A percentile compares a stretch with the other conserved stretches of the same genome.
These are phyloP conservation scores for Ammodytes marinus DNA, from an alignment of 2,113 vertebrate species.

Conservation along the genomic window DNA sequence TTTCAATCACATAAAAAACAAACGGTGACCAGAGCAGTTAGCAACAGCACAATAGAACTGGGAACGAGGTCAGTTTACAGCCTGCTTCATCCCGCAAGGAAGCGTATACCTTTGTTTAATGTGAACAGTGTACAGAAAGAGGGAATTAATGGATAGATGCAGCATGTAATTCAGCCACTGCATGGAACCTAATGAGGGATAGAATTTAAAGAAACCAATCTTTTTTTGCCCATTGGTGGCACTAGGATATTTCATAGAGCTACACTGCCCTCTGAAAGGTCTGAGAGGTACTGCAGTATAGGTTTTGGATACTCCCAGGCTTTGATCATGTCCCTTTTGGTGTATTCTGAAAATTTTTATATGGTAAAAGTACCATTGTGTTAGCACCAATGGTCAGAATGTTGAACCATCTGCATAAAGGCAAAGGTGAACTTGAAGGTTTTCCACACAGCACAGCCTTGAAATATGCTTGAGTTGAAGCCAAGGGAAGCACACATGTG, in stretches of 20 bases:
- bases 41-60: conserved; percentile 42
- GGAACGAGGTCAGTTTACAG: conserved; percentile 69
- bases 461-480: conserved; percentile 50
- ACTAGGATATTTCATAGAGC: conserved; percentile 62
- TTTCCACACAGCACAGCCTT: conserved; percentile 42
- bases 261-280: conserved; percentile 83
- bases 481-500: conserved; percentile 75
- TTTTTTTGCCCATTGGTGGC: conserved; percentile 34
- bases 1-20: conserved; percentile 56
- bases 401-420: conserved; percentile 33
- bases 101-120: conserved; percentile 72
- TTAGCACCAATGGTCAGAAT: conserved; percentile 6
- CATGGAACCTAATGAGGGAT: conserved; percentile 81
- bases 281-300: conserved; percentile 73
- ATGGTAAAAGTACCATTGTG: conserved; percentile 9
- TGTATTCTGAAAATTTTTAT: conserved; percentile 24
- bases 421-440: conserved; percentile 48
- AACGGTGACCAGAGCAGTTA: conserved; percentile 45
- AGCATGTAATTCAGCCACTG: conserved; percentile 80
- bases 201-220: conserved; percentile 78
- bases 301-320: not conserved
- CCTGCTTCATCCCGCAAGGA: conserved; percentile 62
- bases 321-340: conserved; percentile 39
- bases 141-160: conserved; percentile 78
- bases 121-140: conserved; percentile 74